phyloP scores from a whole-genome alignment of 2,888 invertebrate genomes.

The Synanthedon myopaeformis region DNA sequence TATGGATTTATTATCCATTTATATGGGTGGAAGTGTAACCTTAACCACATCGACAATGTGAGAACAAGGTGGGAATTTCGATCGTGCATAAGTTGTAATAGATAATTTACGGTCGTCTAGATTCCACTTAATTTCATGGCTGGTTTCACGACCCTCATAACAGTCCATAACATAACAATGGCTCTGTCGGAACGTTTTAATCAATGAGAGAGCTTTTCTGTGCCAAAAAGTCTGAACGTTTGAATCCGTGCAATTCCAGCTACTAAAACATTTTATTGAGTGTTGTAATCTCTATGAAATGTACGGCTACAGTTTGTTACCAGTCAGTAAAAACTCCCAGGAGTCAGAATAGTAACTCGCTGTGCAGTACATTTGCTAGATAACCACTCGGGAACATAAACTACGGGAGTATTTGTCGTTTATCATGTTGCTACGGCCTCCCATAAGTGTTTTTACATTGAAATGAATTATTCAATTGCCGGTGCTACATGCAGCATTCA shows the following conservation, averaged over 20 bases:
- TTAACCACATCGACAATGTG: too few species aligned
- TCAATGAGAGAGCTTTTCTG: neutral
- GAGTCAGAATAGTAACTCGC: constrained; percentile 11
- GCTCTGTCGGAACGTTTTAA: neutral
- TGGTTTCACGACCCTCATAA: neutral
- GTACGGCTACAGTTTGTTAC: constrained; percentile 26
- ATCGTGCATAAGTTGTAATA: too few species aligned
- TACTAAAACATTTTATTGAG: constrained; percentile 8
- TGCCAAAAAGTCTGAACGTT: neutral
- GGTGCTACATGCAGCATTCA: neutral
- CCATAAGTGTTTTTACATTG: constrained; percentile 2
- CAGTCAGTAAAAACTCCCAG: constrained; percentile 30
- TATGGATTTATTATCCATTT: too few species aligned
- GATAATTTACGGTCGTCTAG: neutral
- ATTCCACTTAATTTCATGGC: neutral
- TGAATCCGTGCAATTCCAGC: neutral
- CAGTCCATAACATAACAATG: neutral
- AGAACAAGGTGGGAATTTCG: too few species aligned
- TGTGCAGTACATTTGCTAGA: constrained; percentile 6
- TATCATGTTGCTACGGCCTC: constrained; percentile 2
- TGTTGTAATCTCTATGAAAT: constrained; percentile 29
- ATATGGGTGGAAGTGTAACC: too few species aligned
- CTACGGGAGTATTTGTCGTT: neutral
- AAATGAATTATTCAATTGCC: neutral
- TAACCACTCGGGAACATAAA: constrained; percentile 5